phyloP scores from a whole-genome alignment of 2,797 vertebrate genomes.

The Catamblyrhynchus diadema region DNA sequence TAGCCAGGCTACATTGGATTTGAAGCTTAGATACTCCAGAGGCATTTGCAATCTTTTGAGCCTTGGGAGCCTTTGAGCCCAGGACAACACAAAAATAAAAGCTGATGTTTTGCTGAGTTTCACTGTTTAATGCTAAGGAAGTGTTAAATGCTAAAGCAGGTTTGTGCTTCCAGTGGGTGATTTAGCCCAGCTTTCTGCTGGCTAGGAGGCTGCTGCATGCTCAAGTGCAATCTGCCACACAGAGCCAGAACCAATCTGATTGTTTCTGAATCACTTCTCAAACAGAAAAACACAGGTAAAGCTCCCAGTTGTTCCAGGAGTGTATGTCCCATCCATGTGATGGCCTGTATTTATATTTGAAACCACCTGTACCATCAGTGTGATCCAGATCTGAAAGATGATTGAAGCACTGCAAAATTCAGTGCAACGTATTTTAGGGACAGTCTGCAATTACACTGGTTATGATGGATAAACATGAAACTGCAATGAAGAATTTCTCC shows the following conservation, averaged over 20 bases:
- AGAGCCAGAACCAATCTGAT: slow-evolving; percentile 19
- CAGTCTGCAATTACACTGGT: not conserved
- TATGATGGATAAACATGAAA: not conserved
- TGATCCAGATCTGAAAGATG: not conserved
- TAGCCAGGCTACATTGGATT: not conserved
- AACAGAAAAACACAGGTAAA: not conserved
- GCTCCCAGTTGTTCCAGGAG: not conserved
- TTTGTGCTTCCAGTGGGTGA: not conserved
- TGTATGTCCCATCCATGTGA: not conserved
- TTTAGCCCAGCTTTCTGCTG: not conserved
- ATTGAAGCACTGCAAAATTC: not conserved
- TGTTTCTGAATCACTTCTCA: slow-evolving; percentile 31
- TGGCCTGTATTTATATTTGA: not conserved
- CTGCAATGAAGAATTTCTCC: not conserved
- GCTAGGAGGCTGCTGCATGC: not conserved
- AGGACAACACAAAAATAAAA: slow-evolving; percentile 24
- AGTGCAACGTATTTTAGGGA: not conserved
- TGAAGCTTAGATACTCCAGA: slow-evolving; percentile 1
- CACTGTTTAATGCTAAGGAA: slow-evolving; percentile 5
- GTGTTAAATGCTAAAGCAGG: slow-evolving; percentile 3
- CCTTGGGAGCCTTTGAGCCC: not conserved
- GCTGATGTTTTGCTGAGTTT: not conserved
- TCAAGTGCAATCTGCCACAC: not conserved
- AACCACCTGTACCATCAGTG: not conserved
- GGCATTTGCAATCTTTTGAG: slow-evolving; percentile 13